A percentile compares a stretch with the other conserved stretches of the same genome.
Evolutionary conservation across 2,113 vertebrate genomes (phyloP).

Genomic region (Fulica atra): DNA sequence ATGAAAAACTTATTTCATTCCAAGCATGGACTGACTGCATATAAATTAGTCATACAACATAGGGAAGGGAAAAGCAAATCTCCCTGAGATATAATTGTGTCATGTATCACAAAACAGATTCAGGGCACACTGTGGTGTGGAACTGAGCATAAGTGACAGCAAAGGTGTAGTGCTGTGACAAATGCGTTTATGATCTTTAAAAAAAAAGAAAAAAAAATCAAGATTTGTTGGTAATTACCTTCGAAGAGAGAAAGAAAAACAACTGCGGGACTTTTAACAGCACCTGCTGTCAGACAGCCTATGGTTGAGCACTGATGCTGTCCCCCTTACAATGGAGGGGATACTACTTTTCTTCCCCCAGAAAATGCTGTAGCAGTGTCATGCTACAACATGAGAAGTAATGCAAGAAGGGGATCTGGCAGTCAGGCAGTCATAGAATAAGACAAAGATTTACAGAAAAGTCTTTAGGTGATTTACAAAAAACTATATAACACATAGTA

Average conservation of each 20-base stretch:
- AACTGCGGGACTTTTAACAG: neutral
- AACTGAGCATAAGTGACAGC: constrained; percentile 24
- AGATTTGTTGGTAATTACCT: neutral
- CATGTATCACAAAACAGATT: constrained; percentile 34
- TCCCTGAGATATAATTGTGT: constrained; percentile 17
- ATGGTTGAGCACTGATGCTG: neutral
- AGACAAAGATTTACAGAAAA: neutral
- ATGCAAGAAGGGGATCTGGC: neutral
- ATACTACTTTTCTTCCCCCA: neutral
- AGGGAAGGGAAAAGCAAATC: constrained; percentile 2
- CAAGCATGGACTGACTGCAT: neutral
- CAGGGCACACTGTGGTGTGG: neutral
- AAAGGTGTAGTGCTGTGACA: neutral
- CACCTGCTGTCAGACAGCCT: neutral
- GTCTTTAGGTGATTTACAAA: neutral
- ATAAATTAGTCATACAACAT: constrained; percentile 36
- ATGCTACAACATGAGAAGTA: neutral
- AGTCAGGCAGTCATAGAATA: neutral
- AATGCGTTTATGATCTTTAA: neutral
- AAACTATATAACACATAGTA: neutral
- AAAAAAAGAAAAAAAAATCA: neutral
- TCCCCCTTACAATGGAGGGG: neutral
- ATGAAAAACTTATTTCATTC: constrained; percentile 35
- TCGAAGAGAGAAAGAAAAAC: neutral
- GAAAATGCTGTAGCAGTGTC: neutral